Conservation (phyloP, 2,113 vertebrate genomes). For the Haplochromis burtoni region DNA sequence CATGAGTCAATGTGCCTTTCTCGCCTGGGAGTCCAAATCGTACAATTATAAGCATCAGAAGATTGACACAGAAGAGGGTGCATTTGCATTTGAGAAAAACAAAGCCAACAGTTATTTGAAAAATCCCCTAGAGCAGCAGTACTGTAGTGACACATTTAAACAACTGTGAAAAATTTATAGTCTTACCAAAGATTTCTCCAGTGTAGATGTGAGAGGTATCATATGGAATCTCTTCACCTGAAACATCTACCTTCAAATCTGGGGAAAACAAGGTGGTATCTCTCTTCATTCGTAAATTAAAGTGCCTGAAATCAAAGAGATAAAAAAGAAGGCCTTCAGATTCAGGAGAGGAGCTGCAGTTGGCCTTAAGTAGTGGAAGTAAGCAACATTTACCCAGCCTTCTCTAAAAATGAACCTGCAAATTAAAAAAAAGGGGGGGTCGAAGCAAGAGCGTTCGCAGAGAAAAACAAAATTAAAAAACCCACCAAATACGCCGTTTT, state of each 20-base stretch:
- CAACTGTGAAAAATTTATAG: background rate
- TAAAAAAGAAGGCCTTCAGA: background rate
- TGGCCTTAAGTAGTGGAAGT: background rate
- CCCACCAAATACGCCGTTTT: background rate
- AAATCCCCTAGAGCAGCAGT: background rate
- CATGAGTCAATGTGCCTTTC: slow-evolving; percentile 87
- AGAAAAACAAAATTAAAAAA: background rate
- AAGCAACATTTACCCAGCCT: background rate
- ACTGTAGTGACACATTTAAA: background rate
- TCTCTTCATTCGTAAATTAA: slow-evolving; percentile 95
- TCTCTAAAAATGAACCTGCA: background rate
- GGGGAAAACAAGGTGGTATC: slow-evolving; percentile 86
- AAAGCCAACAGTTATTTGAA: background rate
- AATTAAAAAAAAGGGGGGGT: slow-evolving; percentile 9
- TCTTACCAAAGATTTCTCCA: slow-evolving; percentile 91
- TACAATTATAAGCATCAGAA: background rate
- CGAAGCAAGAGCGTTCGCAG: background rate
- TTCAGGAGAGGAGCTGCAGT: background rate
- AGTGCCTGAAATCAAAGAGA: slow-evolving; percentile 74
- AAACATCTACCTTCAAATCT: slow-evolving; percentile 89
- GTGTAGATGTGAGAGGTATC: slow-evolving; percentile 98
- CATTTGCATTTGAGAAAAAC: background rate
- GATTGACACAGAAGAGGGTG: background rate
- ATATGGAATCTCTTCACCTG: slow-evolving; percentile 80
- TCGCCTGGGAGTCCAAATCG: slow-evolving; percentile 76